phyloP scores from a whole-genome alignment of 2,797 vertebrate species.

The Coranthus polyacanthus region DNA sequence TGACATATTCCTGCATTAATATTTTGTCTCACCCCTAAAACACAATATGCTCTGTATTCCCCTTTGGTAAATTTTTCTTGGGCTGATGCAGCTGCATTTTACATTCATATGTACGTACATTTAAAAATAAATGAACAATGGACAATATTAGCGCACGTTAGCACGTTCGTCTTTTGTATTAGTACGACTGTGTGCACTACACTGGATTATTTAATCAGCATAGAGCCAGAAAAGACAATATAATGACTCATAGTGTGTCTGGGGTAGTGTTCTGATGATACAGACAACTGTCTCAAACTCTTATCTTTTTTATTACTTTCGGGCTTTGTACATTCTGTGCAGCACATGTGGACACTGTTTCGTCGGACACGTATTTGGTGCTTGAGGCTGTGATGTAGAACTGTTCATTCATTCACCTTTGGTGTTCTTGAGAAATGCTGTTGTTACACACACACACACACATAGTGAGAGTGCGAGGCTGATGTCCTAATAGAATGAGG shows the following conservation, averaged over 20 bases:
- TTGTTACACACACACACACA: not conserved
- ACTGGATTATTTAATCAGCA: constrained; percentile 34
- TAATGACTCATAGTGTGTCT: constrained; percentile 39
- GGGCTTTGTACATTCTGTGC: constrained; percentile 11
- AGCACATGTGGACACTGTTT: not conserved
- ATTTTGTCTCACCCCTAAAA: too few relatives aligned
- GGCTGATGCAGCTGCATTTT: too few relatives aligned
- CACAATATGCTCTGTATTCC: too few relatives aligned
- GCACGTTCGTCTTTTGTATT: constrained; percentile 17
- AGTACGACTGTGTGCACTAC: not conserved
- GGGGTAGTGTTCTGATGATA: constrained; percentile 8
- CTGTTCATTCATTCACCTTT: not conserved
- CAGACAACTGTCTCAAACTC: not conserved
- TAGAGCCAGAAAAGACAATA: not conserved
- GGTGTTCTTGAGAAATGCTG: constrained; percentile 4
- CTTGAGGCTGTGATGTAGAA: not conserved
- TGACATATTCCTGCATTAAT: too few relatives aligned
- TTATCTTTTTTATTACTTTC: constrained; percentile 38
- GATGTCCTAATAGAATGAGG: constrained; percentile 38
- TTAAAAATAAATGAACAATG: too few relatives aligned
- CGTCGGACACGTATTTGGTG: not conserved
- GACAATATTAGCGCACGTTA: too few relatives aligned
- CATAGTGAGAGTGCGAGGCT: constrained; percentile 1
- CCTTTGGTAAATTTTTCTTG: too few relatives aligned
- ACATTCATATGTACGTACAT: too few relatives aligned